Evolutionary conservation across 2,797 vertebrate genomes (phyloP).

Genomic region (Hippopotamyrus pictus): DNA sequence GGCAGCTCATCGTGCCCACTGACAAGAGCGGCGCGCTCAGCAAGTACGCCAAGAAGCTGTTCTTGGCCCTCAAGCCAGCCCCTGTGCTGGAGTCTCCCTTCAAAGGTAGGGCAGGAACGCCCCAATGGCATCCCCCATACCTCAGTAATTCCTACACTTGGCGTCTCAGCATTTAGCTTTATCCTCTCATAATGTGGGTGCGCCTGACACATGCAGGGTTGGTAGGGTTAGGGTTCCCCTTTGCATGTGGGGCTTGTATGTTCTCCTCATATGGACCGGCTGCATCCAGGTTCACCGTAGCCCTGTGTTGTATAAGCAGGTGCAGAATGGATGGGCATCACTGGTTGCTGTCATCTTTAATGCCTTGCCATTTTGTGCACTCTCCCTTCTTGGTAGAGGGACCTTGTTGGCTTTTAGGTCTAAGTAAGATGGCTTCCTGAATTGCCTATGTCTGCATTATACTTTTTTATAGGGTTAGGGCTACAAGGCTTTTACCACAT

Average conservation of each 20-base stretch:
- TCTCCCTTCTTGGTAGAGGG: background rate
- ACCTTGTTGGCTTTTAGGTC: background rate
- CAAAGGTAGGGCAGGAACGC: slow-evolving; percentile 72
- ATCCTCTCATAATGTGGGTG: background rate
- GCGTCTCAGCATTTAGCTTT: background rate
- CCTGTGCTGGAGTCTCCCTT: slow-evolving; percentile 93
- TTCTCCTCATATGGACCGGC: background rate
- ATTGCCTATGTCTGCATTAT: background rate
- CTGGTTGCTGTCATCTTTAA: background rate
- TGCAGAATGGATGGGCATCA: background rate
- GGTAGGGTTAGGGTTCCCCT: background rate
- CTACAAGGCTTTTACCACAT: background rate
- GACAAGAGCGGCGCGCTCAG: slow-evolving; percentile 91
- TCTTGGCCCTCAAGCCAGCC: slow-evolving; percentile 92
- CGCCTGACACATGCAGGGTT: background rate
- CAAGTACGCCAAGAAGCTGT: slow-evolving; percentile 96
- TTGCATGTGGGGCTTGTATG: background rate
- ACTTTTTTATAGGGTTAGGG: background rate
- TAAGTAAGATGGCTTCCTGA: background rate
- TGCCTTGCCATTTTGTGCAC: background rate
- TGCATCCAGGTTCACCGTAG: background rate
- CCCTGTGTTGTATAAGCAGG: background rate
- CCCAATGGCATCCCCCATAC: background rate
- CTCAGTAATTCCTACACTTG: background rate
- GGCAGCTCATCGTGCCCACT: slow-evolving; percentile 91